These are phyloP conservation scores for Octodon degus DNA, from an alignment of 2,113 vertebrate genomes.

Conservation along the genomic window DNA sequence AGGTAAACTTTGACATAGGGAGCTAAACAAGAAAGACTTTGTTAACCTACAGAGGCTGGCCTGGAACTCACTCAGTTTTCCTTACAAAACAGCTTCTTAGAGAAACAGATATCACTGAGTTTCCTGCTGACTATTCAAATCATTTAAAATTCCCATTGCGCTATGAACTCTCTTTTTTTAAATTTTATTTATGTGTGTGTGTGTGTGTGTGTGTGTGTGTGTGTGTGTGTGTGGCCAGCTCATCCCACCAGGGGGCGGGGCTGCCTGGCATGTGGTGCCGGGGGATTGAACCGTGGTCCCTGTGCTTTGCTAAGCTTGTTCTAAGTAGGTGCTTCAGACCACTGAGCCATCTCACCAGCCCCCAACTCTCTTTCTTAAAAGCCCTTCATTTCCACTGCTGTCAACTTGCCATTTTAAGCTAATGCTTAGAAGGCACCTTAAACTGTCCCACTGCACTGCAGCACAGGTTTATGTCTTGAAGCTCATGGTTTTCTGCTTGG, in stretches of 20 bases:
- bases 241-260: too few relatives aligned
- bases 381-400: rapidly evolving
- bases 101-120: neutral
- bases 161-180: neutral
- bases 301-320: too few relatives aligned
- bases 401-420: neutral
- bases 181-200: too few relatives aligned
- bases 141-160: neutral
- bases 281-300: too few relatives aligned
- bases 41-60: neutral
- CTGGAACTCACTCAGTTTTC: neutral
- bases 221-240: too few relatives aligned
- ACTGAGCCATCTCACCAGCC: too few relatives aligned
- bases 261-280: too few relatives aligned
- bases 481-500: neutral
- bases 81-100: neutral
- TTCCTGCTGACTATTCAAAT: neutral
- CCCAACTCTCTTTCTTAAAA: neutral
- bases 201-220: too few relatives aligned
- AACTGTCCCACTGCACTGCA: neutral
- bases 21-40: slow-evolving; percentile 86
- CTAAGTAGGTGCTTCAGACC: too few relatives aligned
- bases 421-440: neutral
- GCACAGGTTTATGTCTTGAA: neutral
- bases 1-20: slow-evolving; percentile 99